Evolutionary conservation across 2,888 invertebrate species (phyloP), one percentile per base, ranked within the genome.

Genomic region (Pherbina coryleti): DNA sequence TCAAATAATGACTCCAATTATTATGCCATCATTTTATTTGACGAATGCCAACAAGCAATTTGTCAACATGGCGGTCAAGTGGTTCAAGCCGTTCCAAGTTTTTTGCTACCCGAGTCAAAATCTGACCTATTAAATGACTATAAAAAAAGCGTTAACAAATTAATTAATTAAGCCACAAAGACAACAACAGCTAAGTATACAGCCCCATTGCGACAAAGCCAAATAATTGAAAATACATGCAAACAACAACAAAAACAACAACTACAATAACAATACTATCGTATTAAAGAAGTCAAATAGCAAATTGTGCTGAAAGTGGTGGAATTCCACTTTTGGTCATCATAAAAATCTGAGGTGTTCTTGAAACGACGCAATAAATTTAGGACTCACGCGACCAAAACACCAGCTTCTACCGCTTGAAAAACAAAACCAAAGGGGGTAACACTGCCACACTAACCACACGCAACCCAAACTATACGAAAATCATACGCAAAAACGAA

Each of bases 291-390:
- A 22, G 57, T 14, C 25, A 60, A 9, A 64, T 5, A n/a, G 31
- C 64, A 64, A 44, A 44, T 9, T 44, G 14, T 14, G 44, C 60
- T 2, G 22, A 60, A 60, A 60, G 25, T 60, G 25, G 28, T 28
- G 4, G 25, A 9, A 25, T 34, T 37, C 37, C 72, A 37, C 17
- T 72, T 72, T 22, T 11, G 72, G 37, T 19, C 19, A n/a, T 57
- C 69, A 34, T 25, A 17, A 51, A 19, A 69, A 69, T 51, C 51
- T 28, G 28, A 69, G 69, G 69, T 72, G 72, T 44, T 72, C 34
- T n/a, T 11, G 57, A 60, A 57, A 19, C 55, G 8, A 22, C 55
- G 19, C 55, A n/a, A 22, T 22, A n/a, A 55, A 22, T 55, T 22
- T 5, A 55, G 55, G 19, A 55, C 22, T 55, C 31, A 31, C 31